Evolutionary conservation across 2,797 vertebrate species (phyloP), one percentile per base, ranked within the genome.

Genomic region (Tragelaphus eurycerus): DNA sequence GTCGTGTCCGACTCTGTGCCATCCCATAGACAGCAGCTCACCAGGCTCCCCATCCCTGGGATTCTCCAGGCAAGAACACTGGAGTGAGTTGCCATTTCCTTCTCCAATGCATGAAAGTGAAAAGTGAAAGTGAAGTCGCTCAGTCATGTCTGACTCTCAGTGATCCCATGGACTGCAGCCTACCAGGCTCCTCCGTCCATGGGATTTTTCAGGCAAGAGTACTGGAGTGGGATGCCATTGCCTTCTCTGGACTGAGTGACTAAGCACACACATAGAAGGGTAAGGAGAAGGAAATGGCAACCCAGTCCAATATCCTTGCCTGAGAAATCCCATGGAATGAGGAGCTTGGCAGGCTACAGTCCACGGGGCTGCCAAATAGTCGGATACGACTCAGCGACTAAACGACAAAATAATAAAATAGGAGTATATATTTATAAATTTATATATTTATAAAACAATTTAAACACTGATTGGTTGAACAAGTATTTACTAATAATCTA

Each of bases 401-500:
- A 71, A 38, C 64, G 38, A 71, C 19, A 23, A 71, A 71, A 71
- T 16, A 76, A 11, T 52, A 83, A 95, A 92, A 88, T 4, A 87
- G 21, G 85, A 81, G 8, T 54, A 34, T 59, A 17, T 12, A 12
- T 60, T 85, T 76, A 76, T 25, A 43, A 71, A 31, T n/a, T n/a
- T 54, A 34, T 59, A 17, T 12, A 12, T 60, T 85, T 76, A 76
- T 25, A 43, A 71, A 31, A 52, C 23, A 81, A 23, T 59, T 71
- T 57, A 91, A 86, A 31, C 50, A 82, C 5, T 71, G 62, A n/a
- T 60, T 95, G 79, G 43, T 14, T 21, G 46, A 86, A 43, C 10
- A 86, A 46, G 15, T 60, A 43, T 81, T 95, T 81, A 87, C 31
- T 52, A 76, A 82, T 31, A 67, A 87, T 50, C 52, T 74, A 4